These are phyloP conservation scores for Saxidomus purpurata DNA, from an alignment of 1,140 invertebrate species.

Conservation along the genomic window DNA sequence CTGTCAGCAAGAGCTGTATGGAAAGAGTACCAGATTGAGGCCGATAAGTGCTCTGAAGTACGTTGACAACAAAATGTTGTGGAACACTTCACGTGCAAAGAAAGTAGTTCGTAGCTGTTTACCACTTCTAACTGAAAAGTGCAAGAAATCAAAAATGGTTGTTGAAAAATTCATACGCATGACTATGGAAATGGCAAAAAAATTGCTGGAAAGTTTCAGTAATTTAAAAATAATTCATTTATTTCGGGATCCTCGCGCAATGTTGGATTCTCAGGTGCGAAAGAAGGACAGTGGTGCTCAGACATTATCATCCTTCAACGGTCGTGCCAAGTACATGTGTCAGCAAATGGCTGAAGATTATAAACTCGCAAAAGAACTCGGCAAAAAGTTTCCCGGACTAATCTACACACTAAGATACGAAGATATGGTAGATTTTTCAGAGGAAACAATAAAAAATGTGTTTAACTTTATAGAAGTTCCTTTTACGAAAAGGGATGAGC, in stretches of 20 bases:
- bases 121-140: not conserved
- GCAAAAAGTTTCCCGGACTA: not conserved
- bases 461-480: slow-evolving; percentile 23
- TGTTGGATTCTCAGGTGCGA: slow-evolving; percentile 30
- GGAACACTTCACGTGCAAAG: not conserved
- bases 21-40: not conserved
- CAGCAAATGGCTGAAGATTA: slow-evolving; percentile 1
- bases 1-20: not conserved
- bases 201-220: not conserved
- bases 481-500: not conserved
- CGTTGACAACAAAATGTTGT: not conserved
- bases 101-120: not conserved
- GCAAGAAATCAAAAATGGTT: not conserved
- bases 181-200: not conserved
- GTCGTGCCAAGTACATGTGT: slow-evolving; percentile 2
- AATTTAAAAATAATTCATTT: slow-evolving; percentile 41
- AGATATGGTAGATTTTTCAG: not conserved
- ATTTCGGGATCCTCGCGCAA: slow-evolving; percentile 31
- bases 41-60: not conserved
- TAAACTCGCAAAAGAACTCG: not conserved
- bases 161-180: slow-evolving; percentile 26
- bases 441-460: not conserved
- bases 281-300: slow-evolving; percentile 14
- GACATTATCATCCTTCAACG: not conserved
- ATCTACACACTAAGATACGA: slow-evolving; percentile 25